Evolutionary conservation across 1,140 invertebrate species (phyloP).

Genomic region (Cryptotermes secundus): DNA sequence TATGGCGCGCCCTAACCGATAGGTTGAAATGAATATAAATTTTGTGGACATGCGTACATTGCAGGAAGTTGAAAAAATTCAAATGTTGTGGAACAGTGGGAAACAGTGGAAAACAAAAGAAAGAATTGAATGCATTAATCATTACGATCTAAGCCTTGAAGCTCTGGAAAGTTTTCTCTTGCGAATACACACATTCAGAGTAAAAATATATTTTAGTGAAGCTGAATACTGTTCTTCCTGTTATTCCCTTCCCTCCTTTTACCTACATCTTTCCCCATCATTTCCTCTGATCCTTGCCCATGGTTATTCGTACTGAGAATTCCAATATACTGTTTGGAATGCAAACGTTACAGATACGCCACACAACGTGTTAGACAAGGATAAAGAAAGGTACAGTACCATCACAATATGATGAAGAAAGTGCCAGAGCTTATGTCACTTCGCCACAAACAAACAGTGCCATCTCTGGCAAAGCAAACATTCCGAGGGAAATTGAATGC

Average conservation of each 20-base stretch:
- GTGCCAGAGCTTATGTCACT: background rate
- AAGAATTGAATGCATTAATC: constrained; percentile 1
- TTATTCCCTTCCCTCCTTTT: background rate
- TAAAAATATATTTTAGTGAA: background rate
- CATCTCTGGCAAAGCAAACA: background rate
- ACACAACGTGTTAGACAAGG: background rate
- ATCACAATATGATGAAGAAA: background rate
- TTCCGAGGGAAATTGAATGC: constrained; percentile 3
- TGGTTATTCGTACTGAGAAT: background rate
- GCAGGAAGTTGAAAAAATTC: too few relatives aligned
- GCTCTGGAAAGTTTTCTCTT: background rate
- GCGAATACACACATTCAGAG: background rate
- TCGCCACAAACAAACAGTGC: background rate
- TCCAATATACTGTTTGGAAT: constrained; percentile 7
- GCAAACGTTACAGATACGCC: background rate
- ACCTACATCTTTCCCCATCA: background rate
- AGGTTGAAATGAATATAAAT: too few relatives aligned
- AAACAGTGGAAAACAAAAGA: background rate
- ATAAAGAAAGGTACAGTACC: background rate
- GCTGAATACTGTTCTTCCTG: background rate
- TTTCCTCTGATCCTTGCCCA: background rate
- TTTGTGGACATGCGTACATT: too few relatives aligned
- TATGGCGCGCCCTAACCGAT: too few relatives aligned
- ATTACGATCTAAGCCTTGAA: background rate
- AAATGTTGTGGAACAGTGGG: too few relatives aligned